Percentiles rank a stretch among this genome's conserved stretches.
These are phyloP conservation scores for Rhynchopsitta pachyrhyncha DNA, from an alignment of 2,113 vertebrate genomes.

Conservation along the genomic window DNA sequence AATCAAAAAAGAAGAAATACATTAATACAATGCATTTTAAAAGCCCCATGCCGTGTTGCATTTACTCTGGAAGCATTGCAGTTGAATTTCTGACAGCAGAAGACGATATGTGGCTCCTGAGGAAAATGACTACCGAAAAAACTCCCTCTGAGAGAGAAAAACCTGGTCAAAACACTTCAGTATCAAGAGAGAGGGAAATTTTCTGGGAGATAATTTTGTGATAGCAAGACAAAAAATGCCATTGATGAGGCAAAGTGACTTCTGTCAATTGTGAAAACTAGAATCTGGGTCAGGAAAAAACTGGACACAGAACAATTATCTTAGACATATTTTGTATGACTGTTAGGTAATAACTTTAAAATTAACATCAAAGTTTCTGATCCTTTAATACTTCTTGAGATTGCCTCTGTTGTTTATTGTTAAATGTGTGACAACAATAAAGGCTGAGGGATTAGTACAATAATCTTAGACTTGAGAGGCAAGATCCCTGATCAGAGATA, in stretches of 20 bases:
- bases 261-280: not conserved
- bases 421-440: not conserved
- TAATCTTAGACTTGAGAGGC: not conserved
- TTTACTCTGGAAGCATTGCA: not conserved
- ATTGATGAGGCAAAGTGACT: not conserved
- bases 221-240: not conserved
- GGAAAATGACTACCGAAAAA: not conserved
- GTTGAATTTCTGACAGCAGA: not conserved
- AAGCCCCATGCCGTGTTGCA: not conserved
- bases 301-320: not conserved
- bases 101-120: rapidly evolving
- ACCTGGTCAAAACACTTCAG: not conserved
- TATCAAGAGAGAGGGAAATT: not conserved
- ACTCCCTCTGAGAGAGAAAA: not conserved
- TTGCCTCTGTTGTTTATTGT: not conserved
- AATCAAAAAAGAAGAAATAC: not conserved
- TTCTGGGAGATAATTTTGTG: not conserved
- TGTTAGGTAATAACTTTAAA: not conserved
- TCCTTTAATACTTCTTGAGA: not conserved
- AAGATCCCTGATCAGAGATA: not conserved
- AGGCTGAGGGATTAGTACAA: not conserved
- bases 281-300: not conserved
- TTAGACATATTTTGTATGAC: not conserved
- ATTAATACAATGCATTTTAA: not conserved
- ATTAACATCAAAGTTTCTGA: not conserved